Base-by-base conservation (phyloP, 2,888 invertebrate species). In the Apodemia zela region DNA sequence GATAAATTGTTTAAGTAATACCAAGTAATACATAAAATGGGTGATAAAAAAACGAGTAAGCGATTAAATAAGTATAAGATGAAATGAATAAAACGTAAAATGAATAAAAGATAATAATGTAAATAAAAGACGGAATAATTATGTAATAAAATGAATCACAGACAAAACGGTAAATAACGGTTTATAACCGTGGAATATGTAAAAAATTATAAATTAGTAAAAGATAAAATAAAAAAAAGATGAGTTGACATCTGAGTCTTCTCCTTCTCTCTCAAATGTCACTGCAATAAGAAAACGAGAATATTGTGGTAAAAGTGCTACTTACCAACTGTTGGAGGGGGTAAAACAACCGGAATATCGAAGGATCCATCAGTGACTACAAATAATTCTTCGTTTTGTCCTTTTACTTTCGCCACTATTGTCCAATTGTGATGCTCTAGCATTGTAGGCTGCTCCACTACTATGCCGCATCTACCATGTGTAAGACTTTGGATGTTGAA, bases 341-440 rank as follows among this genome's bases (percentile, higher is more conserved):
- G 58, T 3, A 25, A 18, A 35, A 7, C 47, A 2, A 0, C 63
- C n/a, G 70, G 67, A 11, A 66, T 57, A 0, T 66, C 57, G 15
- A 73, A 62, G 2, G 70, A 67, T 11, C 74, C 71, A 8, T 64
- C 67, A 0, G 80, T 77, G 33, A 68, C 68, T 51, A 72, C 73
- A 18, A 73, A 64, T 15, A 85, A 61, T 71, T 89, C 88, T 0
- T 75, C 72, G 2, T 72, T 54, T 7, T 25, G 72, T 0, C 80
- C 83, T 0, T 15, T 58, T 25, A 84, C 62, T 69, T 73, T 83
- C 25, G 79, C 81, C 2, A 73, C 81, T 15, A 89, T 74, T 3
- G 82, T 82, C 89, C 89, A 89, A 0, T 87, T 84, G 7, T 77
- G 78, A 13, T 70, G 57, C 60, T 89, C 87, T 17, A 81, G 47